Evolutionary conservation across 2,888 invertebrate genomes (phyloP).

Genomic region (Cantharis rustica): DNA sequence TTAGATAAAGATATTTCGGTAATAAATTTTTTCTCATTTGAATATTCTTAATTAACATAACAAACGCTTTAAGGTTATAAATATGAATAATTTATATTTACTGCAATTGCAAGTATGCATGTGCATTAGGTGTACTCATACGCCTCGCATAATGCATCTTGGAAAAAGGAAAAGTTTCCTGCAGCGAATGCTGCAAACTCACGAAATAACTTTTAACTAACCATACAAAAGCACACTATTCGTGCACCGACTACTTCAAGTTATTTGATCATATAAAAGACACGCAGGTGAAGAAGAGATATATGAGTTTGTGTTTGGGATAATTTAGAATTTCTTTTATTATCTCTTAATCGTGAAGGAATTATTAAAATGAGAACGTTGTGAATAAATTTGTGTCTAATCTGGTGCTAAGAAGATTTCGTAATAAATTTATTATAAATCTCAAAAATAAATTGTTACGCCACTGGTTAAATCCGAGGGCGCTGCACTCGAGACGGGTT

Average conservation of each 20-base stretch:
- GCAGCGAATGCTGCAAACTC: slow-evolving; percentile 18
- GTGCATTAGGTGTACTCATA: slow-evolving; percentile 3
- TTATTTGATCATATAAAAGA: slow-evolving; percentile 6
- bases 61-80: neutral
- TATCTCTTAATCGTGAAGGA: neutral
- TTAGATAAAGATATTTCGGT: neutral
- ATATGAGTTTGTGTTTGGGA: neutral
- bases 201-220: slow-evolving; percentile 22
- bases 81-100: neutral
- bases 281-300: slow-evolving; percentile 9
- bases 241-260: slow-evolving; percentile 11
- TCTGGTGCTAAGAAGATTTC: neutral
- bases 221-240: slow-evolving; percentile 13
- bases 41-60: neutral
- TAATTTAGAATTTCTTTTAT: neutral
- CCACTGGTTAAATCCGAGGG: slow-evolving; percentile 47
- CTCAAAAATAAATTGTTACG: slow-evolving; percentile 33
- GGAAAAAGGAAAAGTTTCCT: slow-evolving; percentile 14
- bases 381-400: neutral
- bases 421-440: neutral
- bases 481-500: slow-evolving; percentile 51
- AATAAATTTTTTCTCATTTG: neutral
- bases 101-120: neutral
- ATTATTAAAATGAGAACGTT: neutral
- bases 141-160: slow-evolving; percentile 7